Base-by-base conservation (phyloP, 2,797 vertebrate genomes). In the Euthynnus affinis region DNA sequence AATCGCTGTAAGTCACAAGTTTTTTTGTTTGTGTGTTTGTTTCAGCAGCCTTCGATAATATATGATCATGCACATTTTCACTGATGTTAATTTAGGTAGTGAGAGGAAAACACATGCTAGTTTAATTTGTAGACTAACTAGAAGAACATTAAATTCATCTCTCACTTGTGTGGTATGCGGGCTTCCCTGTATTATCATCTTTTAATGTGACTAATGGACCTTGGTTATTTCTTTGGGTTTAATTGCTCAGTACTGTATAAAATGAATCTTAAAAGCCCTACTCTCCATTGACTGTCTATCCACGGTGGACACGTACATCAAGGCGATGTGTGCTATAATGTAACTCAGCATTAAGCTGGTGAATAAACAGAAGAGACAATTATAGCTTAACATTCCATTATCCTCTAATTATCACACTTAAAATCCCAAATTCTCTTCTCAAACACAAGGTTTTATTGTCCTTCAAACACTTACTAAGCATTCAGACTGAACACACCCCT, bases 1-100 rank as follows among this genome's bases (percentile, higher is more conserved):
- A 94, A 99, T 99, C 86, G 98, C 98, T 94, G 98, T 99, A 96
- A 99, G 98, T 98, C 66, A 25, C 78, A 5, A 23, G 18, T 18
- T 52, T 48, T 49, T 70, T 71, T 56, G 1, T 56, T 10, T 53
- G 4, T 46, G 7, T 68, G n/a, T 63, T 83, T 83, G 8, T 25
- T 57, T 69, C 60, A 25, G 8, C 40, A 7, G 13, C 10, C 34
- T 53, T 3, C 1, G 17, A 25, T 25, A 22, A 51, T 10, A 18
- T 22, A 15, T 37, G 22, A 23, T 37, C 4, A 51, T 37, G 29
- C 12, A 29, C 6, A 4, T 2, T 40, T 20, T 42, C 22, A 25
- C 15, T 27, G 34, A 42, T 53, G n/a, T 10, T 67, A 3, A 40
- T 40, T 25, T 37, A 0, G n/a, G 32, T 13, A 32, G 18, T 17